Conservation (phyloP, 2,113 vertebrate genomes). For the Catharus fuscescens region DNA sequence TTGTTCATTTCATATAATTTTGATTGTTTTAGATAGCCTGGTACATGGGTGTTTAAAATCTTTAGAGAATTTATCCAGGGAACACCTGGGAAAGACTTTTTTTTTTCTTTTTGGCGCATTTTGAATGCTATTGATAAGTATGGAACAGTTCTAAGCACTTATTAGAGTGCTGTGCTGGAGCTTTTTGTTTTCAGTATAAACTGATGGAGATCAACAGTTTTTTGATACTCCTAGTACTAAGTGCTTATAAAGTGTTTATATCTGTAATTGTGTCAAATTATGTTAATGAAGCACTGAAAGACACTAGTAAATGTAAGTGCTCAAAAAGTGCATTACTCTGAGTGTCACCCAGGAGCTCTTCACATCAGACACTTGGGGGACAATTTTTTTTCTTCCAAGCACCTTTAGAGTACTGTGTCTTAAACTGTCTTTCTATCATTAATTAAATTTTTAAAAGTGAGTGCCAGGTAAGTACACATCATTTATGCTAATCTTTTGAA, state of each 20-base stretch:
- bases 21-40: background rate
- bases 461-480: constrained; percentile 43
- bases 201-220: constrained; percentile 71
- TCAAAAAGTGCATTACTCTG: constrained; percentile 75
- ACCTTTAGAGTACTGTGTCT: constrained; percentile 59
- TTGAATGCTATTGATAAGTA: constrained; percentile 43
- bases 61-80: background rate
- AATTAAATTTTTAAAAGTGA: constrained; percentile 71
- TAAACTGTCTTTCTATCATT: constrained; percentile 68
- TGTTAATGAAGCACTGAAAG: constrained; percentile 74
- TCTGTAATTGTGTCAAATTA: constrained; percentile 76
- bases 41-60: background rate
- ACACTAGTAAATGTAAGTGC: constrained; percentile 72
- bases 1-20: background rate
- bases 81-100: background rate
- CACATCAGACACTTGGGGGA: constrained; percentile 59
- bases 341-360: constrained; percentile 71
- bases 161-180: constrained; percentile 53
- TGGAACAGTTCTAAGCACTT: constrained; percentile 42
- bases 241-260: constrained; percentile 77
- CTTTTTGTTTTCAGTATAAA: constrained; percentile 58
- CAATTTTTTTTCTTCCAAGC: constrained; percentile 53
- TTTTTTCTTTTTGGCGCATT: background rate
- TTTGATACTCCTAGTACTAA: constrained; percentile 69
- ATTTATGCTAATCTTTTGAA: constrained; percentile 57